These are phyloP conservation scores for Elanoides forficatus DNA, from an alignment of 2,113 vertebrate genomes.

Conservation along the genomic window DNA sequence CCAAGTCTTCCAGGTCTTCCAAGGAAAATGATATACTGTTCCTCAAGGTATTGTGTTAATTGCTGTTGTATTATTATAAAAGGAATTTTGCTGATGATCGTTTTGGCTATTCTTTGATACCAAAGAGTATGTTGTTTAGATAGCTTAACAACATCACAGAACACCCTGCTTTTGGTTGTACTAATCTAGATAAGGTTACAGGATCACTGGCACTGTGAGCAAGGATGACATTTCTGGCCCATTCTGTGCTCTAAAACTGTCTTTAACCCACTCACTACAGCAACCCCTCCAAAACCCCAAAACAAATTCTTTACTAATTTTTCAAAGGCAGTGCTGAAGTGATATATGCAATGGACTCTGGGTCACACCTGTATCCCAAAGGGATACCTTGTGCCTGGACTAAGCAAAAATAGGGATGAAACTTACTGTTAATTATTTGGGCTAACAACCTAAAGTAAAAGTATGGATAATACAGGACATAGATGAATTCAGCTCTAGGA, in stretches of 20 bases:
- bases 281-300: background rate
- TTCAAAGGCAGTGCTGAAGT: background rate
- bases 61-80: background rate
- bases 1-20: background rate
- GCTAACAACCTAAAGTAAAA: background rate
- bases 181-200: background rate
- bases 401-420: background rate
- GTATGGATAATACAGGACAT: background rate
- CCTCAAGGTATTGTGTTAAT: slow-evolving; percentile 6
- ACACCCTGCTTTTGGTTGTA: background rate
- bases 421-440: background rate
- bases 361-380: background rate
- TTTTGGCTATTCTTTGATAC: background rate
- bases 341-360: background rate
- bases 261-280: background rate
- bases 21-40: background rate
- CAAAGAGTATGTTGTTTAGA: background rate
- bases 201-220: background rate
- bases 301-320: background rate
- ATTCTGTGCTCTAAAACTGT: background rate
- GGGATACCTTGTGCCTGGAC: background rate
- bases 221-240: background rate
- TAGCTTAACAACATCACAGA: background rate
- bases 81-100: background rate
- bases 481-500: background rate